These are phyloP conservation scores for Carollia perspicillata DNA, from an alignment of 2,113 vertebrate genomes.

Conservation along the genomic window DNA sequence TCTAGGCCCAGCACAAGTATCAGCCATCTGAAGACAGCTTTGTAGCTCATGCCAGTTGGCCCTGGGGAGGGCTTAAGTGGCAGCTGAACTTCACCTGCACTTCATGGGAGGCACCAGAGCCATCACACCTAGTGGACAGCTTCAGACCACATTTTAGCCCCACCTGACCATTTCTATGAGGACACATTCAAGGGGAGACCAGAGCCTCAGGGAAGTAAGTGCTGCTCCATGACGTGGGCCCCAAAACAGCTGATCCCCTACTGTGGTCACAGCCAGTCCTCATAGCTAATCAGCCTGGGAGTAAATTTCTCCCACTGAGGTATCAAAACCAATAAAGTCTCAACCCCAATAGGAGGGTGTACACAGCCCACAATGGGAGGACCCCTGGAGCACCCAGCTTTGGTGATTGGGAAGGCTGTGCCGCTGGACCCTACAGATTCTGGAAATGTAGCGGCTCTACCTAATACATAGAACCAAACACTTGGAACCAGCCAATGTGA, in stretches of 20 bases:
- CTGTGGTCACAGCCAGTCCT: background rate
- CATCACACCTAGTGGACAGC: background rate
- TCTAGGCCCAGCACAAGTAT: background rate
- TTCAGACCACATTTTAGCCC: background rate
- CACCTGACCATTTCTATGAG: background rate
- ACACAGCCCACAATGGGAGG: background rate
- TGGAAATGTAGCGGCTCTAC: background rate
- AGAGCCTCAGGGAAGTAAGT: background rate
- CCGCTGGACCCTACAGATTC: background rate
- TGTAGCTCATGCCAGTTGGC: background rate
- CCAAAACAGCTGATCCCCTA: background rate
- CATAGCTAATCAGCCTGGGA: background rate
- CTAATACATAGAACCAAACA: background rate
- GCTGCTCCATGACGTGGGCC: background rate
- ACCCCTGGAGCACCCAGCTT: background rate
- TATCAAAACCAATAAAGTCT: background rate
- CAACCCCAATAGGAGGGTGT: background rate
- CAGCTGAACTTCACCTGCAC: background rate
- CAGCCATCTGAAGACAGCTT: background rate
- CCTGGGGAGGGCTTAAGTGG: background rate
- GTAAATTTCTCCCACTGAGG: background rate
- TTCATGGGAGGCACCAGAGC: background rate
- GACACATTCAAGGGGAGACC: background rate
- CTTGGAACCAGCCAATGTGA: background rate
- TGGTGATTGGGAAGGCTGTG: background rate